Evolutionary conservation across 2,113 vertebrate genomes (phyloP).

Genomic region (Rafetus swinhoei): DNA sequence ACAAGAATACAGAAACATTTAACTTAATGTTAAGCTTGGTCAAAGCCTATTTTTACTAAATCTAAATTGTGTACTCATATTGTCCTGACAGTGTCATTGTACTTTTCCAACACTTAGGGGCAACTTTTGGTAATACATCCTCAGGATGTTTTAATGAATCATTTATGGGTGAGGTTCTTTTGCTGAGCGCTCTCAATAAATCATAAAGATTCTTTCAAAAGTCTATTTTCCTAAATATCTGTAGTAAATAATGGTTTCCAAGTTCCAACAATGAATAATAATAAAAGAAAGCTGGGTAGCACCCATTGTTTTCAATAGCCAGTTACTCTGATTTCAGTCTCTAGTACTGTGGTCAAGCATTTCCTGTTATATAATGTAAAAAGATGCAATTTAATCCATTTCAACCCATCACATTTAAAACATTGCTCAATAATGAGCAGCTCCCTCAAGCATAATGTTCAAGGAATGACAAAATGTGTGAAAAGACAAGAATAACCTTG

Average conservation of each 20-base stretch:
- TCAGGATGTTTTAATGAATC: background rate
- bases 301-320: background rate
- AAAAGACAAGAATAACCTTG: constrained; percentile 60
- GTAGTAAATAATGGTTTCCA: background rate
- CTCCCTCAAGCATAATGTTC: constrained; percentile 16
- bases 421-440: background rate
- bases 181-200: background rate
- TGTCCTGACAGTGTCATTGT: background rate
- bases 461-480: constrained; percentile 52
- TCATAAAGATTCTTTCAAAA: background rate
- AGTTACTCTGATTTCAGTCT: constrained; percentile 14
- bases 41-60: background rate
- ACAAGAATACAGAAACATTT: background rate
- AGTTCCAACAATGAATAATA: background rate
- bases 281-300: background rate
- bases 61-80: background rate
- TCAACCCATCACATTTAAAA: constrained; percentile 23
- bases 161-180: background rate
- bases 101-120: background rate
- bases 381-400: constrained; percentile 17
- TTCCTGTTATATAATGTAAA: constrained; percentile 10
- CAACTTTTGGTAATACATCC: background rate
- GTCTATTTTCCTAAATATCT: background rate
- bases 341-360: background rate
- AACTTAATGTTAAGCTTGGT: background rate